Evolutionary conservation across 1,140 invertebrate genomes (phyloP), one percentile per base, ranked within the genome.

Genomic region (Papilio glaucus): DNA sequence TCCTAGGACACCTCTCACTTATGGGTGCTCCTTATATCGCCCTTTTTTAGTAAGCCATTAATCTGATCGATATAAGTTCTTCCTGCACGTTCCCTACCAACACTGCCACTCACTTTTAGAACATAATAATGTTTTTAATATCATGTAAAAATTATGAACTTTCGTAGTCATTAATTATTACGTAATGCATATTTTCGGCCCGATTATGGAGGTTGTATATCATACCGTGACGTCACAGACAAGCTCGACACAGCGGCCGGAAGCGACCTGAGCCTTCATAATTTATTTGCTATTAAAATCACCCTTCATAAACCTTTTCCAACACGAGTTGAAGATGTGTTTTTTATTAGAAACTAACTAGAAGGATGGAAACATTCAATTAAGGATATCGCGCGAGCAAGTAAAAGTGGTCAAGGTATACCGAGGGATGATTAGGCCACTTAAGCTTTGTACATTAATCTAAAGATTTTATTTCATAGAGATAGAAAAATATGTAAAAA

Each of bases 181-280:
- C 42, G 42, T 45, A 45, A 45, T 45, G 42, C 42, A 15, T 45
- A n/a, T n/a, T 45, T 45, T 15, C 42, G 42, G 42, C 18, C 42
- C 18, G 42, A 1, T 45, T 13, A 45, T 45, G 42, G n/a, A 13
- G n/a, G 42, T 8, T 45, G 42, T 42, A 7, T 45, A 15, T 15
- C n/a, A 45, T 45, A 15, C n/a, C n/a, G n/a, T 45, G n/a, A n/a
- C n/a, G n/a, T n/a, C n/a, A 45, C 41, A 15, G 13, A 42, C 12
- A 7, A 13, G 42, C 42, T 45, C n/a, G 5, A 15, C 42, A 12
- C 1, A 39, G 42, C 7, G 18, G 13, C 8, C 42, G 42, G 18
- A 15, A 45, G 42, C 42, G 42, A 45, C 42, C n/a, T 13, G n/a
- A 15, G 42, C n/a, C 42, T 45, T 4, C n/a, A 18, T 45, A 45